Evolutionary conservation across 2,888 invertebrate species (phyloP).

Genomic region (Diplazon laetatorius): DNA sequence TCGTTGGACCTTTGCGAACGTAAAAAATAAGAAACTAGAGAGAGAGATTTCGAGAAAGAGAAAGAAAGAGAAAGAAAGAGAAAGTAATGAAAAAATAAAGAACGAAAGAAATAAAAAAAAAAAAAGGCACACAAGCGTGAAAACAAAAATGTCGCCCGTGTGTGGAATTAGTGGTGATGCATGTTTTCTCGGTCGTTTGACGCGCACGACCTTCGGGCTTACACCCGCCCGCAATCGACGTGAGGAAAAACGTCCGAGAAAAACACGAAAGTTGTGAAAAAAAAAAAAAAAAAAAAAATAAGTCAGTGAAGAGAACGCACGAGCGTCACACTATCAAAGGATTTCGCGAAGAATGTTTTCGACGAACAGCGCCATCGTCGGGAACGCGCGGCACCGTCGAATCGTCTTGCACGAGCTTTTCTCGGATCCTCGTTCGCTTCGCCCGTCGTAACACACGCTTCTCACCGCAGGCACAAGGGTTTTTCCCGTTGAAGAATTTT

Average conservation of each 20-base stretch:
- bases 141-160: neutral
- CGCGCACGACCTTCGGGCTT: conserved; percentile 33
- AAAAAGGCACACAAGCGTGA: neutral
- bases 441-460: neutral
- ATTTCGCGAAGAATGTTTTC: neutral
- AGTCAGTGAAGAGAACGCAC: conserved; percentile 2
- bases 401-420: conserved; percentile 5
- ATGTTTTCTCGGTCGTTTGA: conserved; percentile 16
- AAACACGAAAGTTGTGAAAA: neutral
- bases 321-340: conserved; percentile 10
- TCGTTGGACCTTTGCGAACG: neutral
- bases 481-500: conserved; percentile 34
- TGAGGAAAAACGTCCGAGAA: neutral
- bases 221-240: conserved; percentile 12
- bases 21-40: too few species aligned
- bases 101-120: neutral
- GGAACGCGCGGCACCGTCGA: neutral
- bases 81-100: too few species aligned
- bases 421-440: neutral
- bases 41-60: too few species aligned
- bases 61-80: too few species aligned
- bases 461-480: conserved; percentile 6
- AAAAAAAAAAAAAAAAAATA: neutral
- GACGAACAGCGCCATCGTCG: neutral
- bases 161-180: neutral